These are phyloP conservation scores for Acanthosepion esculentum DNA, from an alignment of 2,888 invertebrate genomes.

Conservation along the genomic window DNA sequence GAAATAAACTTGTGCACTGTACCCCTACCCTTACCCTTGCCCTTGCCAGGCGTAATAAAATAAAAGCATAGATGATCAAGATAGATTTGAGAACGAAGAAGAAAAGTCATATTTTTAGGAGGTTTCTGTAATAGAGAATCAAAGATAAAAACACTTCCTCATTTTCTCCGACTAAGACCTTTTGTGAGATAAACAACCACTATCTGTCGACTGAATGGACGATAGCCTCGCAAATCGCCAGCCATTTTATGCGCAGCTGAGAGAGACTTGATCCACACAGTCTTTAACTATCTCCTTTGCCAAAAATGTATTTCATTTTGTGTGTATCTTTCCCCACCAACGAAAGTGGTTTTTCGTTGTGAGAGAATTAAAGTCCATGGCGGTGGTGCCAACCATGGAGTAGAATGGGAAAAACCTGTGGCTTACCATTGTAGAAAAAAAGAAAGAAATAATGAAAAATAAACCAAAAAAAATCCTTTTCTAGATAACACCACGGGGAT, in stretches of 20 bases:
- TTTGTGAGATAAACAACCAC: background rate
- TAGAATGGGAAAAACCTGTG: background rate
- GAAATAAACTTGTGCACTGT: too few relatives aligned
- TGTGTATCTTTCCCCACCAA: background rate
- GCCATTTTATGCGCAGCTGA: background rate
- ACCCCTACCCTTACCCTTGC: too few relatives aligned
- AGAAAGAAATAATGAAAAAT: background rate
- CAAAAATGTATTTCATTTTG: background rate
- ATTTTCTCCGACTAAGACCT: background rate
- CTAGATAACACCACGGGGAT: background rate
- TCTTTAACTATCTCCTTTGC: background rate
- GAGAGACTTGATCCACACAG: background rate
- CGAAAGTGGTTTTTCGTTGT: background rate
- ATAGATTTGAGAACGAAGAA: background rate
- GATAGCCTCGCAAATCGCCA: background rate
- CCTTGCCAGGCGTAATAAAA: too few relatives aligned
- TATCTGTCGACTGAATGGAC: background rate
- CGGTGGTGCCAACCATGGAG: background rate
- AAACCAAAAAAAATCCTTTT: background rate
- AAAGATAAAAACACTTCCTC: background rate
- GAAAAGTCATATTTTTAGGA: background rate
- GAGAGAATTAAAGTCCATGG: background rate
- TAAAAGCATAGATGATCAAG: background rate
- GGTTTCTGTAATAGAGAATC: background rate
- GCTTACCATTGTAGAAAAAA: background rate